Base-by-base conservation (phyloP, 2,113 vertebrate genomes). In the Anoplopoma fimbria region DNA sequence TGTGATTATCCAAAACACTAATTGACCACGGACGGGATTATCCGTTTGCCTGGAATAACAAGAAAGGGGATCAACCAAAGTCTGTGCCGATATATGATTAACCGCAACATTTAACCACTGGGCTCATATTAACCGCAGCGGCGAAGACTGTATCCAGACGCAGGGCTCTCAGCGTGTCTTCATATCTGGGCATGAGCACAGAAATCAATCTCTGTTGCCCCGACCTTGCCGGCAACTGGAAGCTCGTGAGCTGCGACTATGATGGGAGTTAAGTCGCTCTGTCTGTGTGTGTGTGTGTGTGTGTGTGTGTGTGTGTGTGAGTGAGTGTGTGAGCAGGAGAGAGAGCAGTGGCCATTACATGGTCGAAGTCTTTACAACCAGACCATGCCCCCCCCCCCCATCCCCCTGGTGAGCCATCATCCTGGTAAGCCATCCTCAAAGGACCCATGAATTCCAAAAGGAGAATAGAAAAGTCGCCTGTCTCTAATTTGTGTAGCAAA, bases 401-500 rank as follows among this genome's bases (percentile, higher is more conserved):
- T 65, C 76, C 79, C 25, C 12, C 4, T 12, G 69, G 83, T 81
- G 87, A 90, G 81, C 62, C 69, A 64, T 82, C 79, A 79, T 88
- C 86, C 4, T 12, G 69, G 83, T 81, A 86, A 90, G 81, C 62
- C 69, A 64, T 82, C 79, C 81, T 88, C 86, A 85, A 77, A 81
- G 72, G 75, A 83, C 36, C 72, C 78, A 77, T 84, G 70, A 87
- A 89, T 86, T 77, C 73, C 57, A 89, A 86, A 89, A 64, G 67
- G 63, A 51, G 57, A 12, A 9, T 13, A 9, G n/a, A 94, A 89
- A 93, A 91, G 93, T 79, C 74, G 77, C 29, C 79, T 93, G 89
- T 88, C 91, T 95, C 93, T 95, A 95, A 96, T 96, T 95, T 96
- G 93, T 95, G 90, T 89, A 90, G 94, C 91, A 92, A 92, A 74